A percentile compares a stretch with the other conserved stretches of the same genome.
Evolutionary conservation across 2,113 vertebrate genomes (phyloP).

Genomic region (Bothrops jararaca): DNA sequence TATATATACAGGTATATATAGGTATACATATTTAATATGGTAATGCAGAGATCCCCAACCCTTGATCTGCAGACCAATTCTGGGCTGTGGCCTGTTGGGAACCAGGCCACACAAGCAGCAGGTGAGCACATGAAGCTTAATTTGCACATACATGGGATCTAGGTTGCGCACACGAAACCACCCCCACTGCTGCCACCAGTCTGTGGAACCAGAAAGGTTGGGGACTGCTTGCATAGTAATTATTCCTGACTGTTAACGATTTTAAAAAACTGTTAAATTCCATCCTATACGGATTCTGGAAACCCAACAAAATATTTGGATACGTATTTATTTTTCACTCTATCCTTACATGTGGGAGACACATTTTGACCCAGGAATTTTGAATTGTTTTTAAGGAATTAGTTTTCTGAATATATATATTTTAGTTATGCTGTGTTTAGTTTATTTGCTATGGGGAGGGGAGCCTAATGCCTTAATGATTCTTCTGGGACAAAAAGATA

Average conservation of each 20-base stretch:
- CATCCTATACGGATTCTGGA: neutral
- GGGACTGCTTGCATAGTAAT: neutral
- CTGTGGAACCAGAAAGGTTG: neutral
- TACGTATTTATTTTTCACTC: neutral
- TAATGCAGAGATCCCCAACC: neutral
- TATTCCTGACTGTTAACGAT: neutral
- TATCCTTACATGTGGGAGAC: neutral
- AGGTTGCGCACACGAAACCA: neutral
- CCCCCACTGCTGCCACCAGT: neutral
- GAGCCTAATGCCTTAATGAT: neutral
- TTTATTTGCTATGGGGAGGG: neutral
- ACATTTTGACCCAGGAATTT: neutral
- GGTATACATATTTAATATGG: neutral
- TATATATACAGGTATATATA: neutral
- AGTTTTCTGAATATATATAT: neutral
- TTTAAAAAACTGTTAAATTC: neutral
- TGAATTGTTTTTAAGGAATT: neutral
- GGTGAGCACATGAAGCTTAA: neutral
- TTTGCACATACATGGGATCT: neutral
- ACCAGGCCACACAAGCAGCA: neutral
- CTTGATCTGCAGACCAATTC: neutral
- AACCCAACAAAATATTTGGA: neutral
- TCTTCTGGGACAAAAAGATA: neutral
- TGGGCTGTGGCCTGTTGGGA: rapidly evolving
- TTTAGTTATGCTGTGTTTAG: neutral